Conservation (phyloP, 2,797 vertebrate species). For the Podarcis lilfordi region DNA sequence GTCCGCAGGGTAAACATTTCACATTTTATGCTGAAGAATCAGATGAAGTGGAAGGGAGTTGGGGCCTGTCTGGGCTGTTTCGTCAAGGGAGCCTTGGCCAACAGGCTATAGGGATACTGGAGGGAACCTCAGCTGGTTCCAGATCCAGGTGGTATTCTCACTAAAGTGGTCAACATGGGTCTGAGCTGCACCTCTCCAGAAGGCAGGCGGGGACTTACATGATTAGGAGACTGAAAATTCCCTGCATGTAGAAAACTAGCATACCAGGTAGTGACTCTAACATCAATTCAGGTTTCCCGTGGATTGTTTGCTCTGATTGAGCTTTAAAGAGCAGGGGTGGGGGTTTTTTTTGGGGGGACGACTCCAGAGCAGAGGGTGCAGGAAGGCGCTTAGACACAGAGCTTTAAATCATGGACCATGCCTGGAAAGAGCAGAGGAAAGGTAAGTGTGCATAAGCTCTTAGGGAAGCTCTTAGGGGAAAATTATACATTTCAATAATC, state of each 20-base stretch:
- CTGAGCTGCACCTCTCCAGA: neutral
- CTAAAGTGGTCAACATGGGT: too few relatives aligned
- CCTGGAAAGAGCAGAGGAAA: too few relatives aligned
- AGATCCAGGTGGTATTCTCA: neutral
- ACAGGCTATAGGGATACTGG: neutral
- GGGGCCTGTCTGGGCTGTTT: neutral
- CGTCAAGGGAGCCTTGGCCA: neutral
- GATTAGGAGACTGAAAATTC: neutral
- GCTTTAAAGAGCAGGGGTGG: too few relatives aligned
- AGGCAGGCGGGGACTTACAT: too few relatives aligned
- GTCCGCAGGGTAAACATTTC: neutral
- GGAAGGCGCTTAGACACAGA: too few relatives aligned
- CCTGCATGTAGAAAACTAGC: neutral
- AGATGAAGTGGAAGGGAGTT: neutral
- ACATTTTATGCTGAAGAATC: neutral
- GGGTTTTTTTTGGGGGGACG: too few relatives aligned
- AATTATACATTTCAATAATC: too few relatives aligned
- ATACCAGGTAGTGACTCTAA: neutral
- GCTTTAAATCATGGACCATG: too few relatives aligned
- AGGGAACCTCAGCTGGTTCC: neutral
- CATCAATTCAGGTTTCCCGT: neutral
- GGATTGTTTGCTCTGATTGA: too few relatives aligned
- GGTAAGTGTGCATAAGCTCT: too few relatives aligned
- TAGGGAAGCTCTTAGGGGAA: too few relatives aligned
- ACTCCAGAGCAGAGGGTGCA: rapidly evolving